These are phyloP conservation scores for Dromas ardeola DNA, from an alignment of 2,113 vertebrate genomes.

Conservation along the genomic window DNA sequence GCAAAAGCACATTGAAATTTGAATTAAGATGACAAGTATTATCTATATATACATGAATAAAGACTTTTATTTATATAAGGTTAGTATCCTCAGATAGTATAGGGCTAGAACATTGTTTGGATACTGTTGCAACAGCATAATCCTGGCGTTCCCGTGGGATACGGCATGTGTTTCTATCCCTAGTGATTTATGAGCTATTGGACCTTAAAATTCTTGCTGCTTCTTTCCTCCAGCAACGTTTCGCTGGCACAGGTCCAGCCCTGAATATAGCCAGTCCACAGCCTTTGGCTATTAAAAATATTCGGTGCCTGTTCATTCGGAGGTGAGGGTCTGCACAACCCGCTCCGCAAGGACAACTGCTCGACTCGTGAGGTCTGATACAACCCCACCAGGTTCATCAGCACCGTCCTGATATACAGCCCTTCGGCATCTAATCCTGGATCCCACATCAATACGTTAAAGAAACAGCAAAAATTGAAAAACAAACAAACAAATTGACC, in stretches of 20 bases:
- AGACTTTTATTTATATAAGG: constrained; percentile 25
- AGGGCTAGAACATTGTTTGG: constrained; percentile 41
- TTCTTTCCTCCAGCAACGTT: constrained; percentile 25
- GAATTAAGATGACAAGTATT: constrained; percentile 25
- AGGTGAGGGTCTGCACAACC: neutral
- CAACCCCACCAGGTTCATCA: neutral
- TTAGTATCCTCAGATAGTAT: constrained; percentile 25
- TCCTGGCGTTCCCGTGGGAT: neutral
- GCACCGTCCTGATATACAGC: neutral
- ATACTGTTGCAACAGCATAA: constrained; percentile 26
- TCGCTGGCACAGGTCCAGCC: constrained; percentile 9
- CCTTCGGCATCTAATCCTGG: neutral
- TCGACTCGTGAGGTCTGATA: neutral
- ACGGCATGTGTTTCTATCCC: constrained; percentile 20
- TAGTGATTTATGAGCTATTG: constrained; percentile 49
- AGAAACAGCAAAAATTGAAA: neutral
- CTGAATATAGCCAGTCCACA: neutral
- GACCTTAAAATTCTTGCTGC: constrained; percentile 40
- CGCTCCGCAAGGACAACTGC: neutral
- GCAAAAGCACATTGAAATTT: constrained; percentile 3
- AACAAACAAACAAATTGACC: constrained; percentile 18
- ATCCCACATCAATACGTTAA: neutral
- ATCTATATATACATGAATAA: neutral
- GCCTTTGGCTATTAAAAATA: neutral
- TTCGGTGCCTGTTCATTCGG: neutral